Conservation (phyloP, 2,113 vertebrate genomes). For the Lepus europaeus region DNA sequence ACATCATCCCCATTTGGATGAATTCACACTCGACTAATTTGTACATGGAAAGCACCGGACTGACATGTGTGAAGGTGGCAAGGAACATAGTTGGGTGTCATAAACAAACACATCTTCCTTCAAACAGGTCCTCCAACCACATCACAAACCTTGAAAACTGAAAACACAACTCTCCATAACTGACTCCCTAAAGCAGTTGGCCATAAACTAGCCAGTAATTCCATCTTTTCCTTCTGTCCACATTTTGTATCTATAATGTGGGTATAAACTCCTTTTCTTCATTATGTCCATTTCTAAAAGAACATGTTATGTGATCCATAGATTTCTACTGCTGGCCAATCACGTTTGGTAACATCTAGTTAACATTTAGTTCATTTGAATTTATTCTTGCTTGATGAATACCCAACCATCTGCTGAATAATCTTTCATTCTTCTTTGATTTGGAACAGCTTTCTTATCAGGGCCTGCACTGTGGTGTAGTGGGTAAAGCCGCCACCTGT, state of each 20-base stretch:
- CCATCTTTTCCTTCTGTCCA: background rate
- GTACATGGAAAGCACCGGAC: background rate
- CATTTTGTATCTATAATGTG: background rate
- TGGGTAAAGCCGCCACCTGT: too few relatives aligned
- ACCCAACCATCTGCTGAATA: background rate
- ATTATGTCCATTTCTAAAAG: background rate
- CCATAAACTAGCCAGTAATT: background rate
- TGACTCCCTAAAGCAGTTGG: background rate
- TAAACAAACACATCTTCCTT: background rate
- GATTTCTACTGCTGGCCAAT: background rate
- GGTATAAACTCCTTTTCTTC: background rate
- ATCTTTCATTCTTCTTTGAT: background rate
- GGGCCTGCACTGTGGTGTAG: too few relatives aligned
- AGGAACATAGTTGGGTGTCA: background rate
- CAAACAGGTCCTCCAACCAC: background rate
- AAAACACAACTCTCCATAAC: background rate
- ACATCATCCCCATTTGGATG: background rate
- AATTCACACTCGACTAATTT: constrained; percentile 12
- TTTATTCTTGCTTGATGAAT: background rate
- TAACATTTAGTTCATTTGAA: background rate
- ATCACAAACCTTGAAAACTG: background rate
- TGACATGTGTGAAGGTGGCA: background rate
- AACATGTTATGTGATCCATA: background rate
- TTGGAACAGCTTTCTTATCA: background rate
- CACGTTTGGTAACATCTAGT: background rate